These are phyloP conservation scores for Blastomussa wellsi DNA, from an alignment of 92 coral and sea anemone species.

Conservation along the genomic window DNA sequence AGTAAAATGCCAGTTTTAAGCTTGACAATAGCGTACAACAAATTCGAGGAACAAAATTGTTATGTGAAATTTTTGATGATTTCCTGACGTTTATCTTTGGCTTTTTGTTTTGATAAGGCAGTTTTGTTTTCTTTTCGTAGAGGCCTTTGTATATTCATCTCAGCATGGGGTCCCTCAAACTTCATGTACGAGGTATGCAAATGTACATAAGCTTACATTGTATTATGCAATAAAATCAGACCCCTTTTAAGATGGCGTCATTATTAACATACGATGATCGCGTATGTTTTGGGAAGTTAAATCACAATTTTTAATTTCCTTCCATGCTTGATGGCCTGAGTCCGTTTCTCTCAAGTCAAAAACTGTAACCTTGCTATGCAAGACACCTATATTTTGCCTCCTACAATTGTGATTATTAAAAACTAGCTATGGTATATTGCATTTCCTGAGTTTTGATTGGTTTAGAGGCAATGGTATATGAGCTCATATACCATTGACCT, in stretches of 20 bases:
- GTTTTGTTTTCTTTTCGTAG: constrained; percentile 3
- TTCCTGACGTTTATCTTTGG: background rate
- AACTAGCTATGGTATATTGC: no score
- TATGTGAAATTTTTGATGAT: background rate
- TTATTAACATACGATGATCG: no score
- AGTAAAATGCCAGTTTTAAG: background rate
- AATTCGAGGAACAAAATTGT: background rate
- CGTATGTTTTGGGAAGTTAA: background rate
- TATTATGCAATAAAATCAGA: constrained; percentile 2
- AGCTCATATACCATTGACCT: no score
- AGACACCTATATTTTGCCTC: no score
- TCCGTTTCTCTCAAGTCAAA: background rate
- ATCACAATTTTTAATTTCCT: no score
- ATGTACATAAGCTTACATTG: no score
- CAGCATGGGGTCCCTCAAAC: background rate
- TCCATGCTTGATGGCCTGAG: background rate
- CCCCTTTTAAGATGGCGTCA: background rate
- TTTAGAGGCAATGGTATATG: no score
- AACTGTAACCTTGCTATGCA: background rate
- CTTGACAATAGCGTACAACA: background rate
- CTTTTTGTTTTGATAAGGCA: background rate
- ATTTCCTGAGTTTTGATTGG: no score
- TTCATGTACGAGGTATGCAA: constrained; percentile 35
- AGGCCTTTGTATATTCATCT: background rate
- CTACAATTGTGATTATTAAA: no score